Base-by-base conservation (phyloP, 1,140 invertebrate genomes). In the Macrobrachium nipponense region DNA sequence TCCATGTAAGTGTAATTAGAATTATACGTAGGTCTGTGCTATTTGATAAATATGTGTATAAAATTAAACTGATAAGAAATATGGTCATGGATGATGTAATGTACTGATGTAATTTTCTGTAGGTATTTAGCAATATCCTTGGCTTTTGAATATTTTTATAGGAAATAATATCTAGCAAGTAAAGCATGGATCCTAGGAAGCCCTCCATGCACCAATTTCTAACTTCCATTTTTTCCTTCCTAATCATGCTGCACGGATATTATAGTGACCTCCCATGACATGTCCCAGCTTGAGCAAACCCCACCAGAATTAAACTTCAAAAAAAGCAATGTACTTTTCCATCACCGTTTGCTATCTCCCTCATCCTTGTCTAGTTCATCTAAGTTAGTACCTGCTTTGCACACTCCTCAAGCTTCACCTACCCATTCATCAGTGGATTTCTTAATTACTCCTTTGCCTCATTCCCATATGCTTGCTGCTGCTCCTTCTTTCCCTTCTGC, bases 1-100 rank as follows among this genome's bases (percentile, higher is more conserved):
- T 90, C 93, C 93, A 91, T 94, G 95, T 96, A 94, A 94, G 94
- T 94, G n/a, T 83, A 36, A 36, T 43, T 59, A 11, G 44, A n/a
- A 72, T 81, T 23, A 60, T 78, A 20, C 59, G 4, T 7, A 23
- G 68, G 15, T 18, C 61, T 61, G 18, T 27, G 10, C 58, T 36
- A 4, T 36, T 36, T 36, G 27, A 36, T 4, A 36, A 36, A 36
- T 36, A 36, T 36, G 1, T 36, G 1, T 4, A 36, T 36, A 36
- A 36, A 36, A 36, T 36, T 1, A 36, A 36, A 36, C 4, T 36
- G 4, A 36, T 36, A 36, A 36, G 27, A 36, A 36, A 36, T 36
- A 36, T 36, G 27, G 27, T 2, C 4, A 36, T 36, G 27, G 27
- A 36, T 2, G 27, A 36, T 36, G 27, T 36, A 36, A 36, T 36